A percentile compares a stretch with the other conserved stretches of the same genome.
Evolutionary conservation across 2,797 vertebrate species (phyloP).

Genomic region (Galago senegalensis): DNA sequence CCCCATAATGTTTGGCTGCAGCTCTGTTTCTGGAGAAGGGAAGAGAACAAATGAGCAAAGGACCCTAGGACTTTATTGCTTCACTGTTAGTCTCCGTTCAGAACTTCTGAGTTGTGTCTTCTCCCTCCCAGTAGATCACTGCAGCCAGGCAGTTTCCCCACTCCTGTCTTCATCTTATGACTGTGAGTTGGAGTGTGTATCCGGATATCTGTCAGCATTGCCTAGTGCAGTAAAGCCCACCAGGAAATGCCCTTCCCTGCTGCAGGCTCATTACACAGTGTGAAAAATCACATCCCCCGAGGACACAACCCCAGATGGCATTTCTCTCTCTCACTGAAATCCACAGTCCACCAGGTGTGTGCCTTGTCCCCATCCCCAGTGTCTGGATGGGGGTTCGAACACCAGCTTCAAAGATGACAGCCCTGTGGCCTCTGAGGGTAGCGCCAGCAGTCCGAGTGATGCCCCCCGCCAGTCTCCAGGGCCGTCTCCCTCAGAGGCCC

Average conservation of each 20-base stretch:
- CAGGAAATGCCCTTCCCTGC: not conserved
- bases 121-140: not conserved
- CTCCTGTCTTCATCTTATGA: not conserved
- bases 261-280: constrained; percentile 38
- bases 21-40: not conserved
- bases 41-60: not conserved
- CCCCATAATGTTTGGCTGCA: not conserved
- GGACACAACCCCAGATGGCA: not conserved
- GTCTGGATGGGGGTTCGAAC: rapidly evolving
- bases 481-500: not conserved
- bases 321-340: not conserved
- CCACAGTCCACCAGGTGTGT: not conserved
- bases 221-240: constrained; percentile 20
- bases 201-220: not conserved
- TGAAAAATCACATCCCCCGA: constrained; percentile 21
- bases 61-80: not conserved
- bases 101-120: not conserved
- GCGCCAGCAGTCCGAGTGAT: rapidly evolving
- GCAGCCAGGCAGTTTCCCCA: not conserved
- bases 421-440: not conserved
- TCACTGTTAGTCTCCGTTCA: not conserved
- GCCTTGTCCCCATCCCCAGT: not conserved
- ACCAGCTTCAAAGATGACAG: not conserved
- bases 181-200: not conserved
- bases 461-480: rapidly evolving